A percentile compares a stretch with the other conserved stretches of the same genome.
Conservation (phyloP, 2,888 invertebrate genomes). For the Drosophila heteroneura region DNA sequence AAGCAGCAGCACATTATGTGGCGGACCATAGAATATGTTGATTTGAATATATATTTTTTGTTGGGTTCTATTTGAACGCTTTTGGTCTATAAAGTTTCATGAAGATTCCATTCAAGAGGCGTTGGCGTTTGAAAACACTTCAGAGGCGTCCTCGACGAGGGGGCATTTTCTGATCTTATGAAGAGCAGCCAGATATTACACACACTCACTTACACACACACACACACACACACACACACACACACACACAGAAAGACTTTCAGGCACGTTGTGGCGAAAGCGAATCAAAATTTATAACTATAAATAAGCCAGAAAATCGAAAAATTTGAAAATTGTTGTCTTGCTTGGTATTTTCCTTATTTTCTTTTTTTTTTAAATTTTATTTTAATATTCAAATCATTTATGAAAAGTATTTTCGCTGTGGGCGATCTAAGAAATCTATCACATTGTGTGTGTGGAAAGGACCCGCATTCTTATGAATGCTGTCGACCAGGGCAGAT, state of each 20-base stretch:
- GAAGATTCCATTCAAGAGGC: slow-evolving; percentile 53
- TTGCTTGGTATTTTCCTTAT: slow-evolving; percentile 49
- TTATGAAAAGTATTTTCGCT: slow-evolving; percentile 66
- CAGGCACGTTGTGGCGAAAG: slow-evolving; percentile 59
- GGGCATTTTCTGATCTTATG: slow-evolving; percentile 3
- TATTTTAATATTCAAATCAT: slow-evolving; percentile 63
- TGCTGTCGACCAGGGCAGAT: slow-evolving; percentile 39
- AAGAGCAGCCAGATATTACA: slow-evolving; percentile 2
- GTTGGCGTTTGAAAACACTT: slow-evolving; percentile 23
- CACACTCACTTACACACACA: not conserved
- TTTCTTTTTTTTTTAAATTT: slow-evolving; percentile 27
- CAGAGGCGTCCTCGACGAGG: slow-evolving; percentile 37
- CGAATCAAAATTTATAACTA: slow-evolving; percentile 69
- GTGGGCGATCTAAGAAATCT: slow-evolving; percentile 49
- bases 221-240: not conserved
- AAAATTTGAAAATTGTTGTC: slow-evolving; percentile 58
- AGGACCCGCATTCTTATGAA: slow-evolving; percentile 57
- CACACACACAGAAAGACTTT: slow-evolving; percentile 14
- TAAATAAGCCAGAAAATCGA: slow-evolving; percentile 68
- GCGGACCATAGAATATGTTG: slow-evolving; percentile 22
- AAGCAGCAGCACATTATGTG: slow-evolving; percentile 41
- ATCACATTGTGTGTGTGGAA: slow-evolving; percentile 51
- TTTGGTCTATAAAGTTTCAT: slow-evolving; percentile 56
- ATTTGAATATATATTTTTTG: slow-evolving; percentile 9
- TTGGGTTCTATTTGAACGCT: slow-evolving; percentile 18